phyloP scores from a whole-genome alignment of 2,888 invertebrate genomes.

The Parnassius glacialis region DNA sequence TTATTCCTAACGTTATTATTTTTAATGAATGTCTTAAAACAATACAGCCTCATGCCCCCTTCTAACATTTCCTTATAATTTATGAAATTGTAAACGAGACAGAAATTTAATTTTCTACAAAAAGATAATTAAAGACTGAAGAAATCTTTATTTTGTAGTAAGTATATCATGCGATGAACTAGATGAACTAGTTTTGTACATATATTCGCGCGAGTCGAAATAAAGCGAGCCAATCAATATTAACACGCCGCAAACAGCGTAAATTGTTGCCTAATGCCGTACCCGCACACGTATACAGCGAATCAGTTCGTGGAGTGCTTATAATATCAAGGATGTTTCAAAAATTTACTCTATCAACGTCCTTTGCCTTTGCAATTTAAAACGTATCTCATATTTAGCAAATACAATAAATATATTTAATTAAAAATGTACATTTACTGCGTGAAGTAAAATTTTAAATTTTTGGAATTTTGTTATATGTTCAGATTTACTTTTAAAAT shows the following conservation, averaged over 20 bases:
- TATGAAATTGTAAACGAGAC: too few species aligned
- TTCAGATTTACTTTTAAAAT: conserved; percentile 1
- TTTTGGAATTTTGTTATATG: neutral
- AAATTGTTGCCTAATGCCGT: conserved; percentile 80
- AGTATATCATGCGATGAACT: conserved; percentile 41
- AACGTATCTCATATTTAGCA: neutral
- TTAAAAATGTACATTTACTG: too few species aligned
- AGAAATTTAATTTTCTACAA: too few species aligned
- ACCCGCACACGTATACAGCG: conserved; percentile 62
- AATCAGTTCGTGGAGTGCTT: conserved; percentile 51
- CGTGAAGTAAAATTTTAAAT: too few species aligned
- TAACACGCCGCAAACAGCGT: conserved; percentile 81
- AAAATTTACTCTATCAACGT: neutral
- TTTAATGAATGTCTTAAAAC: too few species aligned
- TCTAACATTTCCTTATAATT: too few species aligned
- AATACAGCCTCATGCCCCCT: too few species aligned
- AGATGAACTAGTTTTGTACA: conserved; percentile 63
- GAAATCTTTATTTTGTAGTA: conserved; percentile 19
- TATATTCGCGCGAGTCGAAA: conserved; percentile 77
- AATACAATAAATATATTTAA: too few species aligned
- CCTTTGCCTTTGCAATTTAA: neutral
- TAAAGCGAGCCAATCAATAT: conserved; percentile 81
- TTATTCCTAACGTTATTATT: too few species aligned
- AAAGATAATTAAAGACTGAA: conserved; percentile 2
- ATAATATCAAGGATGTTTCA: conserved; percentile 57